These are phyloP conservation scores for Drosophila suzukii DNA, from an alignment of 1,140 invertebrate species.

Conservation along the genomic window DNA sequence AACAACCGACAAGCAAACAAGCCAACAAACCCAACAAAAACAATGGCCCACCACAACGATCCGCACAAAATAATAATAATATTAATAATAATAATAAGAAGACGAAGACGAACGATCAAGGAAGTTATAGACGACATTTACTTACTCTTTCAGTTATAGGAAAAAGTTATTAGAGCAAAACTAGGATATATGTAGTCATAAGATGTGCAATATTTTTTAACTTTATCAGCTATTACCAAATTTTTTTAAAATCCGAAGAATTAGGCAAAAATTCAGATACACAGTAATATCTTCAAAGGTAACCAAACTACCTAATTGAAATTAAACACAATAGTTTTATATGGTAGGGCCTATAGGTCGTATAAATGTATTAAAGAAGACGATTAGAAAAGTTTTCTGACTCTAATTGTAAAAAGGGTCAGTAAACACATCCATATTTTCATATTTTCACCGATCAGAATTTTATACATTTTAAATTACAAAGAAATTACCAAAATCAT, in stretches of 20 bases:
- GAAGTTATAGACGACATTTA: neutral
- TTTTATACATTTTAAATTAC: neutral
- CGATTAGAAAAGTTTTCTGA: too few relatives aligned
- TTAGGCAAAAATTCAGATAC: too few relatives aligned
- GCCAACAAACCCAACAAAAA: constrained; percentile 31
- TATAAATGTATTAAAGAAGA: too few relatives aligned
- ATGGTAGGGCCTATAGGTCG: too few relatives aligned
- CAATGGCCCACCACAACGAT: constrained; percentile 24
- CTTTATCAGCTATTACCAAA: too few relatives aligned
- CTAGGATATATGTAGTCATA: neutral
- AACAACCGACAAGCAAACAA: constrained; percentile 27
- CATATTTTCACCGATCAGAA: neutral
- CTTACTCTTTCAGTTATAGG: neutral
- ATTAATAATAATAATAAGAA: constrained; percentile 11
- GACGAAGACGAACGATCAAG: neutral
- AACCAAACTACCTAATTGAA: neutral
- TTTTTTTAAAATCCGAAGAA: too few relatives aligned
- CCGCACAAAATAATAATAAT: constrained; percentile 15
- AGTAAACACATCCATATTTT: too few relatives aligned
- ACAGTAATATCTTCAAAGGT: neutral
- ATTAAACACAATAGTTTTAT: neutral
- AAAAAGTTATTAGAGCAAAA: neutral
- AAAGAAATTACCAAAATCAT: neutral
- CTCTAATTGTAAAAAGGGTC: too few relatives aligned
- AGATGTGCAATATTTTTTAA: neutral